phyloP scores from a whole-genome alignment of 2,888 invertebrate genomes.

The Cerastoderma edule region DNA sequence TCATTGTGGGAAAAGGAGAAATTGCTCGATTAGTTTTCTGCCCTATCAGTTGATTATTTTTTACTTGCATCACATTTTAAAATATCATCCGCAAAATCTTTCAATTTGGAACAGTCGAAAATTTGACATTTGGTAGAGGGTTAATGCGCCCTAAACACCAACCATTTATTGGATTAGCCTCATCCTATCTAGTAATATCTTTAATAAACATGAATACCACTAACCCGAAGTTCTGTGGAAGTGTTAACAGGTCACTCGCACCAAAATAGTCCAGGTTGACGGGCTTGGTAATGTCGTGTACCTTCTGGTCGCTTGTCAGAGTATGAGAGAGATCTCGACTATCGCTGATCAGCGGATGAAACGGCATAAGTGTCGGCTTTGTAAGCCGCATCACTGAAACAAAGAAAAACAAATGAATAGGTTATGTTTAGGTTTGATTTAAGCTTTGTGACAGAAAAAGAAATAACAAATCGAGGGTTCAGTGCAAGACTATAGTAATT shows the following conservation, averaged over 20 bases:
- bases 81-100: too few relatives aligned
- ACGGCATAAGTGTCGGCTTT: slow-evolving; percentile 93
- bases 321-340: slow-evolving; percentile 93
- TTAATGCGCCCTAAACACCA: too few relatives aligned
- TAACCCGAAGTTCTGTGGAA: slow-evolving; percentile 98
- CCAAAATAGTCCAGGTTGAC: slow-evolving; percentile 87
- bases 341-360: slow-evolving; percentile 89
- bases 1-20: too few relatives aligned
- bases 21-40: too few relatives aligned
- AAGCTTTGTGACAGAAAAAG: background rate
- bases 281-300: slow-evolving; percentile 93
- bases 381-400: slow-evolving; percentile 95
- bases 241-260: slow-evolving; percentile 94
- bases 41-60: too few relatives aligned
- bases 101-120: too few relatives aligned
- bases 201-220: slow-evolving; percentile 43
- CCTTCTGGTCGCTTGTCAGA: slow-evolving; percentile 90
- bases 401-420: background rate
- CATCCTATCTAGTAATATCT: too few relatives aligned
- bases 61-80: too few relatives aligned
- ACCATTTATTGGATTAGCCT: too few relatives aligned
- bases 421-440: background rate
- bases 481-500: too few relatives aligned
- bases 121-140: too few relatives aligned
- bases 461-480: background rate